phyloP scores from a whole-genome alignment of 2,113 vertebrate species.

The Xiphias gladius region DNA sequence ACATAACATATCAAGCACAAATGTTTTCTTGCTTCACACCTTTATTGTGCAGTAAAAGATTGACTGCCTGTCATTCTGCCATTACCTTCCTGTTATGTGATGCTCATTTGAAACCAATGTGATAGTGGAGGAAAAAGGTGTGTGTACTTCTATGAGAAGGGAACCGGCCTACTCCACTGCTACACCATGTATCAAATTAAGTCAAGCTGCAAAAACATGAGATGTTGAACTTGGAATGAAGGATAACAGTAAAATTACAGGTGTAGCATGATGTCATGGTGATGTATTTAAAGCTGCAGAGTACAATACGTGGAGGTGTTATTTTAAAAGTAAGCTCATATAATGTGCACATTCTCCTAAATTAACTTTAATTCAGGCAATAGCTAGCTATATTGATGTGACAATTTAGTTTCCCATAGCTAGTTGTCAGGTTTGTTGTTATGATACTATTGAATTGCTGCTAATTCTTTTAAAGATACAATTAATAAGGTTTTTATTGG shows the following conservation, averaged over 20 bases:
- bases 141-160: background rate
- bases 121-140: background rate
- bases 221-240: conserved; percentile 68
- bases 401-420: conserved; percentile 20
- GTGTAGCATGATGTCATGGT: conserved; percentile 66
- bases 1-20: background rate
- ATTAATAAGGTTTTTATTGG: conserved; percentile 33
- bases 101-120: conserved; percentile 9
- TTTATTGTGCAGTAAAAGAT: background rate
- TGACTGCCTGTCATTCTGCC: background rate
- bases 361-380: conserved; percentile 4
- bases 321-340: conserved; percentile 25
- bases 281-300: conserved; percentile 22
- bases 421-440: conserved; percentile 11
- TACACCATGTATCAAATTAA: conserved; percentile 61
- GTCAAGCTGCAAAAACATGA: conserved; percentile 72
- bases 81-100: background rate
- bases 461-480: conserved; percentile 34
- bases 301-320: background rate
- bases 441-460: conserved; percentile 20
- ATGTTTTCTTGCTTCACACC: background rate
- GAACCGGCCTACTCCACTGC: conserved; percentile 33
- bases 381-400: background rate
- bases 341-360: conserved; percentile 21
- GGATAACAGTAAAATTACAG: conserved; percentile 53